Percentiles rank a stretch among this genome's conserved stretches.
phyloP scores from a whole-genome alignment of 2,888 invertebrate genomes.

The Timandra comae region DNA sequence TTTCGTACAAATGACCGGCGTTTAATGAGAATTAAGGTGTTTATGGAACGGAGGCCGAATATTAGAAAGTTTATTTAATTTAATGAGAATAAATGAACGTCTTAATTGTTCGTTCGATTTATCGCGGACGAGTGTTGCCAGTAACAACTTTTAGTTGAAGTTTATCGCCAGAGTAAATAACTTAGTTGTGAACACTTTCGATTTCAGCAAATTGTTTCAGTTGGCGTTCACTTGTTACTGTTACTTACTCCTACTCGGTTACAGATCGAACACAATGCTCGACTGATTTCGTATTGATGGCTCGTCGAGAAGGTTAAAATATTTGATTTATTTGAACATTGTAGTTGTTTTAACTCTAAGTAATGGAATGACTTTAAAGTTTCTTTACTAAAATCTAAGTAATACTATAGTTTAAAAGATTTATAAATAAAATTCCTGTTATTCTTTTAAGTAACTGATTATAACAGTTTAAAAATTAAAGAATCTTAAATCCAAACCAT shows the following conservation, averaged over 20 bases:
- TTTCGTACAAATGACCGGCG: conserved; percentile 60
- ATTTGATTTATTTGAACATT: too few species aligned
- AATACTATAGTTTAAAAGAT: too few species aligned
- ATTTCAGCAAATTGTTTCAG: conserved; percentile 29
- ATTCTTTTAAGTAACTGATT: too few species aligned
- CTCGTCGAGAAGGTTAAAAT: too few species aligned
- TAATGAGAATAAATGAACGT: conserved; percentile 47
- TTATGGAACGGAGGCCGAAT: conserved; percentile 53
- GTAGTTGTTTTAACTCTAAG: too few species aligned
- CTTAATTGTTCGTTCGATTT: conserved; percentile 48
- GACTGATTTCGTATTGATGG: too few species aligned
- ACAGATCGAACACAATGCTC: too few species aligned
- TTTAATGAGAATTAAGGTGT: conserved; percentile 69
- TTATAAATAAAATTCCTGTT: too few species aligned
- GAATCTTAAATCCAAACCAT: too few species aligned
- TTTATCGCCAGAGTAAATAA: conserved; percentile 21
- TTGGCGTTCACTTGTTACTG: conserved; percentile 9
- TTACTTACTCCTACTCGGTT: conserved; percentile 10
- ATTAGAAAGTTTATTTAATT: conserved; percentile 57
- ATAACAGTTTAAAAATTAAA: too few species aligned
- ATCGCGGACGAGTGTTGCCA: conserved; percentile 27
- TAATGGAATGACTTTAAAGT: too few species aligned
- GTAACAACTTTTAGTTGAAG: conserved; percentile 13
- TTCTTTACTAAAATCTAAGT: too few species aligned
- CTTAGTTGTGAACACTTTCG: conserved; percentile 28